Evolutionary conservation across 2,888 invertebrate genomes (phyloP), one percentile per base, ranked within the genome.

Genomic region (Polia nebulosa): DNA sequence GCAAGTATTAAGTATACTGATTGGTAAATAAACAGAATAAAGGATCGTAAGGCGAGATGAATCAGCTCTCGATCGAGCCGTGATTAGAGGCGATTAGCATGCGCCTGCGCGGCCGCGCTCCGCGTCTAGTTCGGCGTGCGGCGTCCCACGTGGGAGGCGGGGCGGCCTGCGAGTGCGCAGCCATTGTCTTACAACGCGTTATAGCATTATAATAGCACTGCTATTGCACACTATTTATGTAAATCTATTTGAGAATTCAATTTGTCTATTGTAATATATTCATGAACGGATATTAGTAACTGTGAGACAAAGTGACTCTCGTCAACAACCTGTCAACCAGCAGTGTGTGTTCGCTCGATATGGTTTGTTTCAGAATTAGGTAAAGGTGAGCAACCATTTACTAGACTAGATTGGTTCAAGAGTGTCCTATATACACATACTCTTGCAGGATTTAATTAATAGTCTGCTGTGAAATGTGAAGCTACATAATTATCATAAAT

Each of bases 51-150:
- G 88, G 86, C 86, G 85, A 90, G 92, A 92, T 95, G 95, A 94
- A 94, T 95, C 94, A 95, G 94, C 90, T 90, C 91, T 90, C 92
- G 94, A 95, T 95, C 93, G 92, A 84, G 90, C 87, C 89, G 89
- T 94, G 94, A 94, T 95, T 95, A 95, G 92, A 90, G 83, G 87
- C 94, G 94, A 95, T 95, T 95, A 95, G 93, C 93, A 93, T 94
- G 92, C 91, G 92, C 90, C 85, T 79, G 92, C 91, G 92, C 90
- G 34, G 70, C 53, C 51, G 58, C 44, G 72, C 57, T 62, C 69
- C 86, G 87, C 85, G 85, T 88, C 89, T 87, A 89, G 87, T 86
- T 83, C 87, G 82, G 71, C 88, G 83, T 86, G 83, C 87, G 82
- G 71, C 88, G 83, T 79, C 82, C 88, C 90, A 90, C 91, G 95